Evolutionary conservation across 2,888 invertebrate species (phyloP), one percentile per base, ranked within the genome.

Genomic region (Dryococelus australis): DNA sequence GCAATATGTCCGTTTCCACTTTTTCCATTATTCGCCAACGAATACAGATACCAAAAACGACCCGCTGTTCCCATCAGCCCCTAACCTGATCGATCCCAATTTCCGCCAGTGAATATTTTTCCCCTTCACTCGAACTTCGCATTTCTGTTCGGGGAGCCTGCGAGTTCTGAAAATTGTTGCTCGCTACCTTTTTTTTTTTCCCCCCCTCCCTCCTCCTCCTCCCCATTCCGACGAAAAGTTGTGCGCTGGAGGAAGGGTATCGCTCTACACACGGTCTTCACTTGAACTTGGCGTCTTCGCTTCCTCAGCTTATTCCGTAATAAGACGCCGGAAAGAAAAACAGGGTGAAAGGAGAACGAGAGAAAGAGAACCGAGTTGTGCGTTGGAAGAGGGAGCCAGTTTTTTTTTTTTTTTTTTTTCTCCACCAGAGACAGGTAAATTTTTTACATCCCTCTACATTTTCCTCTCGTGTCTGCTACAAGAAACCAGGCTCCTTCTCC

Each of bases 371-470:
- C 20, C 13, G 16, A 16, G 47, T 47, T 9, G 47, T 9, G 12
- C 47, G 65, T 24, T 5, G 20, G 24, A 65, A 65, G 16, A 65
- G 24, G 65, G 6, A 65, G 65, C 16, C 5, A n/a, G n/a, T n/a
- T n/a, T n/a, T n/a, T n/a, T n/a, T n/a, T n/a, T n/a, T n/a, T n/a
- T n/a, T 65, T 65, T 65, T 65, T 65, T 65, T 65, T 65, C 65
- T 24, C n/a, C 65, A 65, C 8, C 4, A 13, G 65, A 65, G 65
- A 65, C 65, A 65, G 65, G 65, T 65, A 65, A 65, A 65, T 65
- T 65, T 65, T 65, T 65, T 65, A 65, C 65, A 65, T 65, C 65
- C 65, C 65, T 65, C 65, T 65, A 65, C 65, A 65, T 16, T 16
- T 65, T 65, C 16, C 65, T 65, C 20, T 24, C 65, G 20, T 65